Base-by-base conservation (phyloP, 2,888 invertebrate genomes). In the Leptopilina drosophilae region DNA sequence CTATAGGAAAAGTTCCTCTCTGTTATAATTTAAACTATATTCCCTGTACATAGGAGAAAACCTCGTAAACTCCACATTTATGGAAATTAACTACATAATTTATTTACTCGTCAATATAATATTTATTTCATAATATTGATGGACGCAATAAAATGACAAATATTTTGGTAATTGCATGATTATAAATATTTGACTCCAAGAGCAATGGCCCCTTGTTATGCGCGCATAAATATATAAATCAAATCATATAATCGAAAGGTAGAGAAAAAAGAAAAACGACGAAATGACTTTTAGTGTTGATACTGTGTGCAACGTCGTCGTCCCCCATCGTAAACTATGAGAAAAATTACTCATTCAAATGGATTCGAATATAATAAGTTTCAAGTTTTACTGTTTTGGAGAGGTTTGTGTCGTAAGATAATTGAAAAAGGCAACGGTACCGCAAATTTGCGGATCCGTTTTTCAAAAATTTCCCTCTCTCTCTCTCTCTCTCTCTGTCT, bases 371-470 rank as follows among this genome's bases (percentile, higher is more conserved):
- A 46, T 46, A 46, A 69, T 64, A 64, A 64, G 2, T 20, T 14
- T 69, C 26, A 69, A 53, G 69, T 12, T 14, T 53, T 49, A 46
- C 12, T 49, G 62, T 62, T 20, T 33, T 62, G 62, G 62, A 20
- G 20, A 15, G 62, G 62, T 62, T 20, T 62, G 59, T n/a, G 9
- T 15, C 62, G 5, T 59, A 49, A 62, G 62, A 20, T 62, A 15
- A 62, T 62, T 62, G 62, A 62, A 62, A 20, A 62, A 15, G 62
- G 53, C 33, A 46, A 33, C 7, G 8, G 69, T 20, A 69, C 69
- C 69, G 69, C 69, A 69, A 69, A 69, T 69, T 69, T 49, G 69
- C 69, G 49, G 69, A 69, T 49, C 69, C 49, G 69, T 49, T 53
- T 59, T 46, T 69, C 49, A 67, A 49, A 12, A 11, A 12, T 5